Percentiles rank a stretch among this genome's conserved stretches.
These are phyloP conservation scores for Drosophila carrolli DNA, from an alignment of 1,140 invertebrate genomes.

Conservation along the genomic window DNA sequence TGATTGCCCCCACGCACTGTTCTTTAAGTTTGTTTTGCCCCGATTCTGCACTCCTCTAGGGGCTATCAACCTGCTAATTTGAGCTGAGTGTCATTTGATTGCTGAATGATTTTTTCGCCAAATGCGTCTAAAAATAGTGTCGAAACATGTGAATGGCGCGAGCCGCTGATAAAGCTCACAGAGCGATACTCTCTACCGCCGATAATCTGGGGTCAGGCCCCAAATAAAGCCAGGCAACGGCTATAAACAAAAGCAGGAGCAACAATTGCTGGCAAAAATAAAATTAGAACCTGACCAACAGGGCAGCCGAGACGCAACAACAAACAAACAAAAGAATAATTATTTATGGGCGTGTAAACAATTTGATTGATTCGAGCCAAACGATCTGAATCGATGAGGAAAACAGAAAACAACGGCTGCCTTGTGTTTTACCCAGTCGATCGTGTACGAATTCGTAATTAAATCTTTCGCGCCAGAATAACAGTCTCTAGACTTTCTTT, in stretches of 20 bases:
- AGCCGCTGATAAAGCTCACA: slow-evolving; percentile 56
- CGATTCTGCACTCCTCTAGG: slow-evolving; percentile 11
- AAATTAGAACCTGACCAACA: slow-evolving; percentile 38
- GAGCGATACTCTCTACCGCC: slow-evolving; percentile 1
- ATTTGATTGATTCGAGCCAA: slow-evolving; percentile 53
- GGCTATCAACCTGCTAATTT: slow-evolving; percentile 59
- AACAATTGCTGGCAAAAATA: slow-evolving; percentile 38
- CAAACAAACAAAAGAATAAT: slow-evolving; percentile 51
- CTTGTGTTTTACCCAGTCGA: slow-evolving; percentile 30
- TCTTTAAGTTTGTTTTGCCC: slow-evolving; percentile 28
- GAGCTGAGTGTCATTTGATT: slow-evolving; percentile 18
- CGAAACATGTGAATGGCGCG: slow-evolving; percentile 68
- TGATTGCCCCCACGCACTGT: slow-evolving; percentile 4
- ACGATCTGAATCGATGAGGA: slow-evolving; percentile 25
- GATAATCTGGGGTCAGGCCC: slow-evolving; percentile 46
- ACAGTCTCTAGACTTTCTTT: slow-evolving; percentile 34
- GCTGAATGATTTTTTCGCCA: slow-evolving; percentile 48
- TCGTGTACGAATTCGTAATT: slow-evolving; percentile 33
- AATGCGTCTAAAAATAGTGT: slow-evolving; percentile 57
- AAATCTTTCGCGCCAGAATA: slow-evolving; percentile 7
- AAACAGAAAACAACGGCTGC: slow-evolving; percentile 49
- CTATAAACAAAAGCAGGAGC: slow-evolving; percentile 19
- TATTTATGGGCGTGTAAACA: slow-evolving; percentile 66
- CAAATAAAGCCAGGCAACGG: slow-evolving; percentile 31
- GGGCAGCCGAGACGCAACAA: slow-evolving; percentile 8